A percentile compares a stretch with the other conserved stretches of the same genome.
These are phyloP conservation scores for Paramormyrops kingsleyae DNA, from an alignment of 2,113 vertebrate species.

Conservation along the genomic window DNA sequence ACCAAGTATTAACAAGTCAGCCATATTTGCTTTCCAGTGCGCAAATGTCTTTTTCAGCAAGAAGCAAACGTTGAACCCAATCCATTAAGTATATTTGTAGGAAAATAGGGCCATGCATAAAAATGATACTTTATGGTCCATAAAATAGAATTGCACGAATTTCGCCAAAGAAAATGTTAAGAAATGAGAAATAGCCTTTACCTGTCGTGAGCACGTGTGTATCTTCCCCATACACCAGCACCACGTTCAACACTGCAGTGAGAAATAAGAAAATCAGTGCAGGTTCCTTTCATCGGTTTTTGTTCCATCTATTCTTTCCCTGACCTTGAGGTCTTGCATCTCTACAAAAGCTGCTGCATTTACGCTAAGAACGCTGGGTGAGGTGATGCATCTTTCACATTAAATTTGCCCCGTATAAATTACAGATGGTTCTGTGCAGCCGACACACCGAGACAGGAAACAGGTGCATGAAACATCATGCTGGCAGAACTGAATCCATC, in stretches of 20 bases:
- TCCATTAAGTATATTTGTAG: background rate
- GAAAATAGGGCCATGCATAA: background rate
- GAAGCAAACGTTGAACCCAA: background rate
- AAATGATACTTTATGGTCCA: background rate
- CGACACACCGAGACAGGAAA: background rate
- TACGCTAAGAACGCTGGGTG: background rate
- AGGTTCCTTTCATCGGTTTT: background rate
- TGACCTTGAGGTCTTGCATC: background rate
- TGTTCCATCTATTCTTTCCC: background rate
- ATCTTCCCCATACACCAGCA: background rate
- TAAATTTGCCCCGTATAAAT: background rate
- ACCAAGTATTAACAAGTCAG: background rate
- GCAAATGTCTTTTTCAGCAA: background rate
- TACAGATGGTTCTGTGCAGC: background rate
- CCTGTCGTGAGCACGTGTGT: background rate
- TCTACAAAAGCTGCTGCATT: background rate
- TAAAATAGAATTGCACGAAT: background rate
- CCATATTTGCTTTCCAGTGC: background rate
- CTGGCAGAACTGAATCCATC: background rate
- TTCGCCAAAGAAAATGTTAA: no score
- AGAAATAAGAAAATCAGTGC: background rate
- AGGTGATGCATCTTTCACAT: background rate
- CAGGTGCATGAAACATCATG: background rate
- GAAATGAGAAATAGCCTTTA: background rate
- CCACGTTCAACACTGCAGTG: background rate